phyloP scores from a whole-genome alignment of 1,140 invertebrate species.

The Bombus confusus region DNA sequence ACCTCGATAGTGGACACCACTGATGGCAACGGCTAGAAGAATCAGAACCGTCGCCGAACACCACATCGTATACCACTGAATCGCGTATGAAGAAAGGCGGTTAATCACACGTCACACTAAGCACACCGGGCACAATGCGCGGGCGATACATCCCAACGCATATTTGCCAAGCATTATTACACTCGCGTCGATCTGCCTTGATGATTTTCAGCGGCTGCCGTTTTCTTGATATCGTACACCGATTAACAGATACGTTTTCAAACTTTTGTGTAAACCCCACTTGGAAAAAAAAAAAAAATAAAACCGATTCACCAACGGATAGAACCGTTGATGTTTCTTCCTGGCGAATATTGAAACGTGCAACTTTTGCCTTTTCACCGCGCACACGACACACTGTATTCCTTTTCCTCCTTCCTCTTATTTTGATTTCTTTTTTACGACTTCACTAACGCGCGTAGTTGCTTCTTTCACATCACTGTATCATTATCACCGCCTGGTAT shows the following conservation, averaged over 20 bases:
- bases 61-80: slow-evolving; percentile 76
- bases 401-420: background rate
- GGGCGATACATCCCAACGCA: slow-evolving; percentile 59
- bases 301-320: slow-evolving; percentile 37
- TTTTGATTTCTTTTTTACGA: background rate
- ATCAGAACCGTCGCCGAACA: slow-evolving; percentile 71
- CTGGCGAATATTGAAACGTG: slow-evolving; percentile 19
- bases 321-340: slow-evolving; percentile 24
- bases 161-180: slow-evolving; percentile 43
- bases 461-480: slow-evolving; percentile 47
- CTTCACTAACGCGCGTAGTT: slow-evolving; percentile 24
- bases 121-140: slow-evolving; percentile 57
- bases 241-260: background rate
- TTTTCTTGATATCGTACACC: slow-evolving; percentile 18
- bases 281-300: slow-evolving; percentile 19
- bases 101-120: slow-evolving; percentile 76
- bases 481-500: slow-evolving; percentile 10
- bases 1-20: slow-evolving; percentile 70
- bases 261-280: slow-evolving; percentile 40
- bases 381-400: slow-evolving; percentile 41
- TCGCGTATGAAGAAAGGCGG: slow-evolving; percentile 61
- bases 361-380: background rate
- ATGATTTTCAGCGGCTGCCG: background rate
- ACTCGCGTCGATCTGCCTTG: slow-evolving; percentile 41
- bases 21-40: slow-evolving; percentile 66